Conservation (phyloP, 2,888 invertebrate genomes). For the Halocaridina rubra region DNA sequence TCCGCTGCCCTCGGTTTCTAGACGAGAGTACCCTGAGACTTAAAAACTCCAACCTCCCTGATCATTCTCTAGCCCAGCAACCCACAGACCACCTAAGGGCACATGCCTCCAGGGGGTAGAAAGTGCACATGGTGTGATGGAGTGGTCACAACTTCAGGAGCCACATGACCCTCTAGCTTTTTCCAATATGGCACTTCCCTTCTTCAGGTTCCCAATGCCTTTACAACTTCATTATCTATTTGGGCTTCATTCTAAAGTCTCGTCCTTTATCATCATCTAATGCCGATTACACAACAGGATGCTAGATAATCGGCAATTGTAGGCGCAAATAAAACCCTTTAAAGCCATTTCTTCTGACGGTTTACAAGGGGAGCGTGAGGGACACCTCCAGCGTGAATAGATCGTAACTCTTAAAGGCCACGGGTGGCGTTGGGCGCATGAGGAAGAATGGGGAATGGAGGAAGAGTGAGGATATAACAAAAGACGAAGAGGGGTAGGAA, state of each 20-base stretch:
- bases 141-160: neutral
- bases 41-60: no score
- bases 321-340: conserved; percentile 13
- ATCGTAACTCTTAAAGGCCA: neutral
- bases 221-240: neutral
- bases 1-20: no score
- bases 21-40: no score
- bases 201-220: neutral
- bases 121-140: neutral
- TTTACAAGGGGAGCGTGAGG: conserved; percentile 17
- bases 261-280: neutral
- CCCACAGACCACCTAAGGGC: neutral
- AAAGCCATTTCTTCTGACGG: conserved; percentile 10
- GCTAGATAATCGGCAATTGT: neutral
- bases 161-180: neutral
- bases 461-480: no score
- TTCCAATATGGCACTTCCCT: neutral
- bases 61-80: no score
- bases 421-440: no score
- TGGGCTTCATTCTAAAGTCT: neutral
- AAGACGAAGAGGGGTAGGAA: no score
- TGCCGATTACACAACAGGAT: conserved; percentile 11
- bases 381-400: conserved; percentile 13
- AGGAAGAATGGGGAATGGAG: no score
- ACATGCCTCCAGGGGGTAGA: neutral